A percentile compares a stretch with the other conserved stretches of the same genome.
phyloP scores from a whole-genome alignment of 2,888 invertebrate genomes.

The Troides helena region DNA sequence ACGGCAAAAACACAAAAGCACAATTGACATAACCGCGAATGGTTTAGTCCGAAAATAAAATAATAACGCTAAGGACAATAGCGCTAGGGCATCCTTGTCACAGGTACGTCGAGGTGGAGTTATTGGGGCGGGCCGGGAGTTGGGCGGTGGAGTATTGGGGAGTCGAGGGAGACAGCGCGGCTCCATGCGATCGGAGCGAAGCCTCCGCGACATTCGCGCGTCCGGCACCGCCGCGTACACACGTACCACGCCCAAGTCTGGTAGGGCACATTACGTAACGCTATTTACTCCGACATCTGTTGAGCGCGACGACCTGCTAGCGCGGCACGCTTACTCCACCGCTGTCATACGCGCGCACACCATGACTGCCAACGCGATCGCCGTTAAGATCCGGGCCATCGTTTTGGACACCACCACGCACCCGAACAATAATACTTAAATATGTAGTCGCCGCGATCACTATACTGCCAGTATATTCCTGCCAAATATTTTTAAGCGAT shows the following conservation, averaged over 20 bases:
- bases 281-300: conserved; percentile 67
- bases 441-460: conserved; percentile 46
- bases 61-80: conserved; percentile 40
- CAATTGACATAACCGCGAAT: conserved; percentile 10
- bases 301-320: conserved; percentile 58
- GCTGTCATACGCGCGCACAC: conserved; percentile 63
- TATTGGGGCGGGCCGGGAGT: conserved; percentile 38
- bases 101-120: conserved; percentile 39
- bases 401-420: conserved; percentile 52
- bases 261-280: conserved; percentile 68
- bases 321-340: conserved; percentile 72
- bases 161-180: conserved; percentile 35
- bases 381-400: conserved; percentile 45
- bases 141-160: conserved; percentile 32
- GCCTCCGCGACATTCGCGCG: conserved; percentile 69
- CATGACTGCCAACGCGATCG: conserved; percentile 54
- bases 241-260: conserved; percentile 55
- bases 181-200: conserved; percentile 47
- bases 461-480: conserved; percentile 50
- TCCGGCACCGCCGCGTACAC: conserved; percentile 55
- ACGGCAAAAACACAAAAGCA: not conserved
- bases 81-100: conserved; percentile 36
- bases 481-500: conserved; percentile 41
- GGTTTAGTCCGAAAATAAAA: conserved; percentile 21
- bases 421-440: conserved; percentile 54